Evolutionary conservation across 1,140 invertebrate species (phyloP), one percentile per base, ranked within the genome.

Genomic region (Odontomachus brunneus): DNA sequence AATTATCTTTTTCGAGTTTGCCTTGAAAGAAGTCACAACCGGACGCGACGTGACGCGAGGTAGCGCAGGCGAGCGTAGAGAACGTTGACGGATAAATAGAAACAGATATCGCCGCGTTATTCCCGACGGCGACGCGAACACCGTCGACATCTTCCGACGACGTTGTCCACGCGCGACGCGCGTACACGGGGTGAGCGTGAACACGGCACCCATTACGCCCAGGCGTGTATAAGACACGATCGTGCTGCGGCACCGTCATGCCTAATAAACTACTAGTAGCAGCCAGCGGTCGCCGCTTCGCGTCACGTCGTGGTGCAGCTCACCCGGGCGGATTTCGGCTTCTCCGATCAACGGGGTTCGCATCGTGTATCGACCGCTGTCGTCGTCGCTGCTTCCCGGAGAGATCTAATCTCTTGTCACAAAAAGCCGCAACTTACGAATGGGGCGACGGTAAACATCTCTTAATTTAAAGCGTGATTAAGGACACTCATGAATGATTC

Each of bases 231-330:
- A 85, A 88, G 87, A 87, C 85, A 88, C 73, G 85, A 88, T 85
- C 87, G 85, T 88, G 83, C 87, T 73, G 78, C 87, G 78, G 74
- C 83, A 83, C 76, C 62, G 78, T 85, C 87, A 75, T 85, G 87
- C 83, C 83, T 87, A 85, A 88, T 88, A 88, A 88, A 88, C 85
- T 82, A 88, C 85, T 78, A 76, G 87, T 85, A 72, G 60, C 82
- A 73, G 86, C 85, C 76, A 55, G n/a, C 86, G 72, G 85, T 82
- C 78, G 55, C 60, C 9, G 65, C 63, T 75, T 19, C 49, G 49
- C 75, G 59, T 88, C 72, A 84, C 33, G 14, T 73, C 33, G 22
- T 74, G 74, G 74, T 84, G n/a, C n/a, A 80, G 51, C 63, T 57
- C 66, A 38, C 75, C 78, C 62, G 51, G 48, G 55, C 49, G 55